Base-by-base conservation (phyloP, 2,797 vertebrate genomes). In the Tokudaia tokunoshimensis region DNA sequence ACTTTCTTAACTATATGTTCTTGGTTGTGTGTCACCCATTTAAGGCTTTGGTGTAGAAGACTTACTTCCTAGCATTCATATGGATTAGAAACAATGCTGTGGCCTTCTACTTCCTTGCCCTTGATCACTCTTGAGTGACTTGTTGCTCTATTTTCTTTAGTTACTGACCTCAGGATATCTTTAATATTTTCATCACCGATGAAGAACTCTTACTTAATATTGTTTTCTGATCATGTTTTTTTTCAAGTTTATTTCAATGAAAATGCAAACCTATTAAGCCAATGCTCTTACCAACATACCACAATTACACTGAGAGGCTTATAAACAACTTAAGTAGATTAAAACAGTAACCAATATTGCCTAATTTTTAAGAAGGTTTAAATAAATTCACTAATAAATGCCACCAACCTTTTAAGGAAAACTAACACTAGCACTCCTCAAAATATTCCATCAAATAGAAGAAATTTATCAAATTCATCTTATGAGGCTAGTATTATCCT, bases 171-270 rank as follows among this genome's bases (percentile, higher is more conserved):
- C 19, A 70, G 26, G 31, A 26, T 67, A 84, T 52, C 34, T 52
- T 92, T 81, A 95, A 74, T 82, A 26, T 9, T 37, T 29, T 41
- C 44, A 83, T 15, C 20, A 86, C 37, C 55, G 65, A 29, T 67
- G 44, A 89, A 82, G 47, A 19, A 41, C 47, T 67, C n/a, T 89
- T 61, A 94, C 61, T 22, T 63, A 82, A 85, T 50, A 65, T 7
- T 63, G 41, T 17, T 63, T 95, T 76, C 76, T 90, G 63, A 52
- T 24, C 44, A 72, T n/a, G 15, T 89, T 52, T 67, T 89, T 52
- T 67, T 37, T 59, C 84, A 72, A 34, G 31, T 94, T 85, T 76
- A 70, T 24, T 90, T 84, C 85, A 96, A 67, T 88, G 92, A 91
- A 94, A 94, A 94, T 63, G 34, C 20, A 31, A 91, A 37, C 26